Evolutionary conservation across 2,888 invertebrate genomes (phyloP).

Genomic region (Drosophila atripex): DNA sequence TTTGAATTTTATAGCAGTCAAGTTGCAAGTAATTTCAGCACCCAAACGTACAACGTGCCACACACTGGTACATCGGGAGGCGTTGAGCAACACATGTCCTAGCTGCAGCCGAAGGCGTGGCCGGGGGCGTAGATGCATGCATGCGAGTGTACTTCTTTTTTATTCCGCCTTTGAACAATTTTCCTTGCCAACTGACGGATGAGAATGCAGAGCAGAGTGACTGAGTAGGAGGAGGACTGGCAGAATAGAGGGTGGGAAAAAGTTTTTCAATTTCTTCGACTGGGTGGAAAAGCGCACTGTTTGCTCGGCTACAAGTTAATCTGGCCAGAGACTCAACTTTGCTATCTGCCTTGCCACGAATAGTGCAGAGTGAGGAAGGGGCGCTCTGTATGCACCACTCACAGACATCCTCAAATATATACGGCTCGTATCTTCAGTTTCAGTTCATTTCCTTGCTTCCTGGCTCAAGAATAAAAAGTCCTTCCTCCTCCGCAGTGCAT

Average conservation of each 20-base stretch:
- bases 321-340: slow-evolving; percentile 70
- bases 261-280: slow-evolving; percentile 78
- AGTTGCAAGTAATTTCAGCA: slow-evolving; percentile 62
- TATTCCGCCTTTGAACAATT: slow-evolving; percentile 29
- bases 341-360: slow-evolving; percentile 55
- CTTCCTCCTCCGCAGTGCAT: slow-evolving; percentile 12
- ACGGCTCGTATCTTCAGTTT: slow-evolving; percentile 18
- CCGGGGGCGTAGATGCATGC: slow-evolving; percentile 22
- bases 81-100: slow-evolving; percentile 71
- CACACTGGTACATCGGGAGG: slow-evolving; percentile 37
- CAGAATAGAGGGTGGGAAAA: slow-evolving; percentile 17
- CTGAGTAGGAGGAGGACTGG: slow-evolving; percentile 5
- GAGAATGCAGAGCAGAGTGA: slow-evolving; percentile 16
- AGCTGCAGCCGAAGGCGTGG: slow-evolving; percentile 52
- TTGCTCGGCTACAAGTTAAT: slow-evolving; percentile 73
- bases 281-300: slow-evolving; percentile 37
- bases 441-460: slow-evolving; percentile 43
- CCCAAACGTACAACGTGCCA: slow-evolving; percentile 23
- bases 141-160: slow-evolving; percentile 4
- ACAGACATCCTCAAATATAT: neutral
- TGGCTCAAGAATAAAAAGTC: slow-evolving; percentile 14
- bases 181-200: slow-evolving; percentile 35
- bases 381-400: neutral
- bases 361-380: slow-evolving; percentile 3
- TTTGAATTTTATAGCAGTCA: slow-evolving; percentile 79